Evolutionary conservation across 2,113 vertebrate genomes (phyloP).

Genomic region (Cinclus mexicanus): DNA sequence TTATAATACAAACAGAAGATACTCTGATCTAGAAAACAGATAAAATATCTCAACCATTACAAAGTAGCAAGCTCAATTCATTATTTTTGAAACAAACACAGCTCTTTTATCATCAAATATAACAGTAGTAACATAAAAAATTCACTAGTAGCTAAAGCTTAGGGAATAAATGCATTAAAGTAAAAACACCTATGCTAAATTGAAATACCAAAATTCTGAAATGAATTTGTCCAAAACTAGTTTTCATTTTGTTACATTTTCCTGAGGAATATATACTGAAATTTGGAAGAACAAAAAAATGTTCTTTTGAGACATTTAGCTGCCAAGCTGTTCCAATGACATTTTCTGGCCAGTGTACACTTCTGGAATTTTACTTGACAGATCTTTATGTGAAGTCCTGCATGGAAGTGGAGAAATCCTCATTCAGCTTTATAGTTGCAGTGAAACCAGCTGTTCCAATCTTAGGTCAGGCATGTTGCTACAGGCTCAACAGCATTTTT

Average conservation of each 20-base stretch:
- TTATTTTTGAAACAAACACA: background rate
- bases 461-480: background rate
- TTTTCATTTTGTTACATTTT: background rate
- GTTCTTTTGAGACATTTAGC: background rate
- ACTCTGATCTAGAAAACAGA: slow-evolving; percentile 7
- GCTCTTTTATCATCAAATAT: background rate
- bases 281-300: background rate
- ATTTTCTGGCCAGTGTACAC: background rate
- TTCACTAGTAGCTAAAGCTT: background rate
- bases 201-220: background rate
- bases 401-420: background rate
- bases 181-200: background rate
- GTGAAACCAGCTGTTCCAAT: background rate
- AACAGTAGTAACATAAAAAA: background rate
- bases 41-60: background rate
- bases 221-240: background rate
- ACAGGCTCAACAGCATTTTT: background rate
- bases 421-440: background rate
- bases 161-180: background rate
- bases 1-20: background rate
- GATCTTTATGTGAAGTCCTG: background rate
- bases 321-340: background rate
- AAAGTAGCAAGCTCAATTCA: background rate
- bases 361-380: background rate
- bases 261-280: background rate